Evolutionary conservation across 2,113 vertebrate species (phyloP).

Genomic region (Mus musculus): DNA sequence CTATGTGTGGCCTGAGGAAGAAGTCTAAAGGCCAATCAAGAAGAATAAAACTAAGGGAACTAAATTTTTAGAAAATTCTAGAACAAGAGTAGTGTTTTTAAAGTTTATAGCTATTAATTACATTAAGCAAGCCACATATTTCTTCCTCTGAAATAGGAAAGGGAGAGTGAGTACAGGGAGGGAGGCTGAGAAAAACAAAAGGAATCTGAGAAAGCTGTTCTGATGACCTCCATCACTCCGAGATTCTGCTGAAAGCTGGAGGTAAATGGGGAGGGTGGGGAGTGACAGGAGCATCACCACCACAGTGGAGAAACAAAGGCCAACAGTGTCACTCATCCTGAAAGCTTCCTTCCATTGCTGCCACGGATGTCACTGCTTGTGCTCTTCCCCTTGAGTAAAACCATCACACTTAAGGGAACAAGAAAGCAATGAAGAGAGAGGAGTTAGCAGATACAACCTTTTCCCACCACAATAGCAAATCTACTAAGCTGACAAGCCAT

Average conservation of each 20-base stretch:
- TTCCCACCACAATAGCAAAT: conserved; percentile 33
- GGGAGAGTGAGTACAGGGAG: neutral
- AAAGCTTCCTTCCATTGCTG: conserved; percentile 35
- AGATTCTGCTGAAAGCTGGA: neutral
- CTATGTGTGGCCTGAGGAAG: neutral
- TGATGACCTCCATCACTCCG: neutral
- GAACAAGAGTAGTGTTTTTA: neutral
- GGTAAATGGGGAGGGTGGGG: neutral
- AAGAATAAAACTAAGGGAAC: neutral
- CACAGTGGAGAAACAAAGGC: conserved; percentile 23
- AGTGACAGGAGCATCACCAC: neutral
- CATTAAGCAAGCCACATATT: conserved; percentile 35
- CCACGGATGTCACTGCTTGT: neutral
- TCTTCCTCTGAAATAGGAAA: conserved; percentile 30
- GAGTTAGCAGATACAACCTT: conserved; percentile 36
- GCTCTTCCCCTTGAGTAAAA: conserved; percentile 13
- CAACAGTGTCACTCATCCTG: conserved; percentile 4
- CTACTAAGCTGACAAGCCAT: conserved; percentile 42
- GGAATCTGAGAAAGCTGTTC: conserved; percentile 32
- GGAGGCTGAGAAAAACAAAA: conserved; percentile 21
- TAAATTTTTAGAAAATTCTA: conserved; percentile 56
- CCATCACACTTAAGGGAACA: neutral
- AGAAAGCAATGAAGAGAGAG: neutral
- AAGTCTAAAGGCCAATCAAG: neutral
- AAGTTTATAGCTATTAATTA: conserved; percentile 18